Conservation (phyloP, 2,797 vertebrate genomes). For the Acomys russatus region DNA sequence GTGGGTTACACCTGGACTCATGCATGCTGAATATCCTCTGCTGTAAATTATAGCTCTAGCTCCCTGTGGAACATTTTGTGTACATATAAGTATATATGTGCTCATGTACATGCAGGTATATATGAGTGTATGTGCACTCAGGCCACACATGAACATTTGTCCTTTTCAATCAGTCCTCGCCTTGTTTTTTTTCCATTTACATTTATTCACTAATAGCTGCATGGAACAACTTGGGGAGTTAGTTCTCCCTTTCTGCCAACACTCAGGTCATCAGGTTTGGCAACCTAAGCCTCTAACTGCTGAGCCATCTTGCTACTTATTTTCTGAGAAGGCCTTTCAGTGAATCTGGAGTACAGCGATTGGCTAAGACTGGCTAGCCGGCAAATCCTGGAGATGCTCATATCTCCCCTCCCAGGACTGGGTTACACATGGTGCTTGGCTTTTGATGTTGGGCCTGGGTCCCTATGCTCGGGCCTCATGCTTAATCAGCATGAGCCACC, state of each 20-base stretch:
- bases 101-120: background rate
- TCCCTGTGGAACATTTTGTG: background rate
- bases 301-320: background rate
- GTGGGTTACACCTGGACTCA: background rate
- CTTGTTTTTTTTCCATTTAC: background rate
- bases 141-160: background rate
- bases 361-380: background rate
- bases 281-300: background rate
- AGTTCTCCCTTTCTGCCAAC: background rate
- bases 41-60: background rate
- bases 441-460: background rate
- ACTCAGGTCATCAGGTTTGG: background rate
- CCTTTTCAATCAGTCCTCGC: background rate
- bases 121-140: background rate
- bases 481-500: background rate
- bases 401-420: background rate
- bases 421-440: background rate
- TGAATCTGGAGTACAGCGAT: background rate
- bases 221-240: background rate
- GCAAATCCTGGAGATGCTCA: background rate
- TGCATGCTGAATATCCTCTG: background rate
- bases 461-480: background rate
- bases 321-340: background rate
- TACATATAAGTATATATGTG: background rate
- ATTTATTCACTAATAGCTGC: background rate